Evolutionary conservation across 2,113 vertebrate genomes (phyloP).

Genomic region (Thymallus thymallus): DNA sequence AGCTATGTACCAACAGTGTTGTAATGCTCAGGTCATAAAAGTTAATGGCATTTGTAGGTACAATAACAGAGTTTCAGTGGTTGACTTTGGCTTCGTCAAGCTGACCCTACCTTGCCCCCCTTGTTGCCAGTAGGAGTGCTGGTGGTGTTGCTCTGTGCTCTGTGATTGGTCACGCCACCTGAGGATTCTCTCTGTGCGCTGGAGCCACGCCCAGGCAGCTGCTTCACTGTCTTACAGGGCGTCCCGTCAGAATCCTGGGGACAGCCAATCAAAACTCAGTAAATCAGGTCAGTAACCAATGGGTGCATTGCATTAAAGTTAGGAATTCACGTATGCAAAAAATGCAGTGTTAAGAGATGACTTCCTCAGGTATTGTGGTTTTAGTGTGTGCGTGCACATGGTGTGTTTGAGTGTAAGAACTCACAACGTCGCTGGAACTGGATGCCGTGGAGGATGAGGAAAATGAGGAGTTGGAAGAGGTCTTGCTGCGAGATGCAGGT

Average conservation of each 20-base stretch:
- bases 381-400: not conserved
- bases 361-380: not conserved
- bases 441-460: conserved; percentile 83
- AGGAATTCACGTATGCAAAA: too few species aligned
- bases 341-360: not conserved
- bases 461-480: conserved; percentile 88
- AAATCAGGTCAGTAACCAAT: too few species aligned
- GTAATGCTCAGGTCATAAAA: too few species aligned
- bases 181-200: conserved; percentile 79
- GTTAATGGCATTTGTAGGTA: not conserved
- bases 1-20: too few species aligned
- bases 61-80: not conserved
- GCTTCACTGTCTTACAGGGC: conserved; percentile 93
- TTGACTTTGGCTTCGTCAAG: not conserved
- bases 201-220: conserved; percentile 80
- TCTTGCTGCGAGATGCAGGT: conserved; percentile 81
- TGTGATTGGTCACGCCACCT: conserved; percentile 65
- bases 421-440: conserved; percentile 93
- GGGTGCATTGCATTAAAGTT: too few species aligned
- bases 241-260: conserved; percentile 93
- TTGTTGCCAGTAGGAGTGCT: conserved; percentile 75
- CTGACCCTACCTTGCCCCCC: conserved; percentile 83
- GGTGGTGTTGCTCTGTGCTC: conserved; percentile 67
- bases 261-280: conserved; percentile 1
- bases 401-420: conserved; percentile 49